Evolutionary conservation across 1,140 invertebrate genomes (phyloP), one percentile per base, ranked within the genome.

Genomic region (Aphis craccivora): DNA sequence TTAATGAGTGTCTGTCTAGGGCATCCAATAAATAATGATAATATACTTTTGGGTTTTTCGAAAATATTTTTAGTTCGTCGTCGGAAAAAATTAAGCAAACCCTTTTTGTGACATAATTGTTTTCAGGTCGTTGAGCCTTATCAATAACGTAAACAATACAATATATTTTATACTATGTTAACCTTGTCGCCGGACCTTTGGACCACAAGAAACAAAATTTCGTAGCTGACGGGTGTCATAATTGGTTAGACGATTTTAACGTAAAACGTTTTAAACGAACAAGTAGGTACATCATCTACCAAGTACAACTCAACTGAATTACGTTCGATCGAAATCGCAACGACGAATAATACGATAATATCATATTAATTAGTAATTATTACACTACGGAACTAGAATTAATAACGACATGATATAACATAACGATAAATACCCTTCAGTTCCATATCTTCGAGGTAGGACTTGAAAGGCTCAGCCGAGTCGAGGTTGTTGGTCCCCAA

Each of bases 401-500:
- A 51, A 18, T 51, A 3, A 18, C 14, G 14, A 48, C 48, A 4
- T 51, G 3, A 30, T 9, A 5, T 23, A 53, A 55, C 25, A 60
- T 37, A 22, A n/a, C 3, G 7, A 53, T 83, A 81, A 37, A 83
- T 92, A 92, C 91, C 91, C 76, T 84, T 92, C n/a, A 92, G 53
- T 48, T 83, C 48, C 76, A 53, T 45, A n/a, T 92, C 48, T 51
- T 86, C 81, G 45, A 30, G 14, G 81, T 51, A 55, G 53, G 55
- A 90, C 81, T 51, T 93, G 48, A 55, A 93, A 5, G 91, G 91
- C 51, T 84, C 90, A 37, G 88, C 5, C 0, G 20, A 22, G 89
- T 30, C 90, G 48, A 83, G 48, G 48, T 93, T 93, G 23, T 51
- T 40, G 48, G 48, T 93, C 81, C 91, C 91, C 48, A 93, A 53